Percentiles rank a stretch among this genome's conserved stretches.
Evolutionary conservation across 1,140 invertebrate genomes (phyloP).

Genomic region (Brachionus koreanus): DNA sequence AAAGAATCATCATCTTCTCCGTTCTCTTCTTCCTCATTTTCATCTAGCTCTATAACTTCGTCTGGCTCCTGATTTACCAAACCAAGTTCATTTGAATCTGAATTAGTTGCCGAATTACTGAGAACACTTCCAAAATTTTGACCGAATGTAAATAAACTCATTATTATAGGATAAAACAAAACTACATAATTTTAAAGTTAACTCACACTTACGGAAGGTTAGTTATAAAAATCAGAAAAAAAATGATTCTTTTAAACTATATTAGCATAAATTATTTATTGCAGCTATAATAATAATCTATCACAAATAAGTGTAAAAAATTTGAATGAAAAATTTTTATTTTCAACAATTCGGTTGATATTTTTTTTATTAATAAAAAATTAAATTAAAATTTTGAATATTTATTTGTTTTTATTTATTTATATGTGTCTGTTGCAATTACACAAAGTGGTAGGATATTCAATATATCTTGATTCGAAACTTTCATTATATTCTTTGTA

Average conservation of each 20-base stretch:
- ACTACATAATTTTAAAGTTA: constrained; percentile 9
- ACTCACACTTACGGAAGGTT: background rate
- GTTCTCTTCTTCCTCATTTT: background rate
- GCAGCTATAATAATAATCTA: too few species aligned
- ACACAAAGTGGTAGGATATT: too few species aligned
- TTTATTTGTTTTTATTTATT: too few species aligned
- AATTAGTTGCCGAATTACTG: background rate
- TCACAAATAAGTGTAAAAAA: too few species aligned
- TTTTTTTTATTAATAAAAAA: too few species aligned
- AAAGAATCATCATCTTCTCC: background rate
- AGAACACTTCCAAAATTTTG: constrained; percentile 1
- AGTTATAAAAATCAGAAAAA: background rate
- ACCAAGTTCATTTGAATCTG: background rate
- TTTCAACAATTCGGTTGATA: too few species aligned
- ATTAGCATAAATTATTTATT: background rate
- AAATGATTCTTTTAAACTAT: background rate
- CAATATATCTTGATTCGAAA: too few species aligned
- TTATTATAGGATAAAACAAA: background rate
- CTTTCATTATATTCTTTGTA: too few species aligned
- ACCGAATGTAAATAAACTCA: constrained; percentile 39
- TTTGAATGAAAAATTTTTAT: too few species aligned
- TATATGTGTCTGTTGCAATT: too few species aligned
- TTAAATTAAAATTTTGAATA: too few species aligned
- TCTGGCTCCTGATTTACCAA: background rate
- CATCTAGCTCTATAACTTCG: background rate